Conservation (phyloP, 2,113 vertebrate species). For the Hipposideros armiger region DNA sequence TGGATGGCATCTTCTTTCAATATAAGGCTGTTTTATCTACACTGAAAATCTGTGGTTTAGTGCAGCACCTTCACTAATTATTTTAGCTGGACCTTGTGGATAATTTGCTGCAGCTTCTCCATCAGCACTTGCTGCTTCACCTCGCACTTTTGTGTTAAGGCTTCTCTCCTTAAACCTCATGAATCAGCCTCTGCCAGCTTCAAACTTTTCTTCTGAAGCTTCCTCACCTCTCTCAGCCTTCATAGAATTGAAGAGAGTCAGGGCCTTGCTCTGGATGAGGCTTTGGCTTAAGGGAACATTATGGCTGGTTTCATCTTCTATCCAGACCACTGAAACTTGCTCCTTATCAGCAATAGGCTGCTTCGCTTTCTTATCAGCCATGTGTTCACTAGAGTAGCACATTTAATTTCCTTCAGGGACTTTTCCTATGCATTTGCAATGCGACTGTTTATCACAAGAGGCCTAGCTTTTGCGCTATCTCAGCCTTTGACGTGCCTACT, state of each 20-base stretch:
- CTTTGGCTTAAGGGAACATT: not conserved
- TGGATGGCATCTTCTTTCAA: not conserved
- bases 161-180: too few relatives aligned
- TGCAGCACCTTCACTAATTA: not conserved
- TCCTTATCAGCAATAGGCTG: not conserved
- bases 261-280: not conserved
- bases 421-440: not conserved
- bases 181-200: not conserved
- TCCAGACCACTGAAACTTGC: not conserved
- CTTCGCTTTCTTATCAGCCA: not conserved
- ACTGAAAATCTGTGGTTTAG: not conserved
- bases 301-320: not conserved
- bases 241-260: not conserved
- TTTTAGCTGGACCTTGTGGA: not conserved
- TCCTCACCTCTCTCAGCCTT: not conserved
- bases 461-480: not conserved
- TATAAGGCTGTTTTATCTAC: not conserved
- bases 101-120: not conserved
- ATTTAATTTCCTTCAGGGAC: not conserved
- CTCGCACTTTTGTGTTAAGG: not conserved
- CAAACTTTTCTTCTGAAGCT: not conserved
- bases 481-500: not conserved
- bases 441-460: not conserved
- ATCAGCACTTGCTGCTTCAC: not conserved
- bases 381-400: not conserved